Evolutionary conservation across 2,797 vertebrate genomes (phyloP).

Genomic region (Sebastes umbrosus): DNA sequence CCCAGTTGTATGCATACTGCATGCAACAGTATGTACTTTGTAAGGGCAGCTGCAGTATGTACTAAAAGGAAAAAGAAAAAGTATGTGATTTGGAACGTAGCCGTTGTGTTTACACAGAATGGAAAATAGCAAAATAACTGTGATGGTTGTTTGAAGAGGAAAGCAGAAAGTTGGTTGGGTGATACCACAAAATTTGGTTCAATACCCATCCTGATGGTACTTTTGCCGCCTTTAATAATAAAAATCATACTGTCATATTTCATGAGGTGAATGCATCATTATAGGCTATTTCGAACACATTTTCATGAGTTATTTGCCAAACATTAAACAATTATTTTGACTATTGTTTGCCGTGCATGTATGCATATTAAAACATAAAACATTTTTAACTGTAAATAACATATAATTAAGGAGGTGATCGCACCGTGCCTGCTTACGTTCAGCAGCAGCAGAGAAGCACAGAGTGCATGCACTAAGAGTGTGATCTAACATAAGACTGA

Average conservation of each 20-base stretch:
- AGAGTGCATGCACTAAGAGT: background rate
- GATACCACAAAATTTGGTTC: background rate
- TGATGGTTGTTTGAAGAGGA: background rate
- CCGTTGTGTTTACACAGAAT: too few relatives aligned
- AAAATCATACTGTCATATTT: background rate
- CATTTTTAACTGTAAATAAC: background rate
- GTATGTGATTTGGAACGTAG: too few relatives aligned
- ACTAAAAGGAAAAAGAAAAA: too few relatives aligned
- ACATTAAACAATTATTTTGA: background rate
- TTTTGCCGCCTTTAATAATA: fast-evolving
- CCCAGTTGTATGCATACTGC: too few relatives aligned
- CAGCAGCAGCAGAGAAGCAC: background rate
- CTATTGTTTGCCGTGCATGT: background rate
- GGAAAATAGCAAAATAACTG: too few relatives aligned
- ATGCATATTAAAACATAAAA: background rate
- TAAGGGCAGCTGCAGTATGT: too few relatives aligned
- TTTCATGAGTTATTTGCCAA: background rate
- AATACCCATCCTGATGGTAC: background rate
- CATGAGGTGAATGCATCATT: background rate
- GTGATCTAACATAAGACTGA: background rate
- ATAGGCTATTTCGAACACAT: background rate
- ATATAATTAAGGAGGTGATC: background rate
- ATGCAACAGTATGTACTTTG: too few relatives aligned
- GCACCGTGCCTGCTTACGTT: background rate
- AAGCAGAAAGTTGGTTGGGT: background rate